Base-by-base conservation (phyloP, 2,888 invertebrate species). In the Cordylochernes scorpioides region DNA sequence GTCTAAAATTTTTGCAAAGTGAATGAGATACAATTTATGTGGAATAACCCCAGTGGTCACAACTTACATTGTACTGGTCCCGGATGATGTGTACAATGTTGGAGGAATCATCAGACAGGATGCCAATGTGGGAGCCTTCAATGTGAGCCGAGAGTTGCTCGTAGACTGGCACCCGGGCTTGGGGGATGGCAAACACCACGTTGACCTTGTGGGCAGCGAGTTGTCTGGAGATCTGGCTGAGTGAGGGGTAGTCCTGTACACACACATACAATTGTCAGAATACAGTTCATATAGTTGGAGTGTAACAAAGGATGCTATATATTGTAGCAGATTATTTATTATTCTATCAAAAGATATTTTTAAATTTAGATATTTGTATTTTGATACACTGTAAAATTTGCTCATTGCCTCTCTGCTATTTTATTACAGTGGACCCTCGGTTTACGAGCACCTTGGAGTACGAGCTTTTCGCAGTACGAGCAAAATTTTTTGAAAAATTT, bases 151-250 rank as follows among this genome's bases (percentile, higher is more conserved):
- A 68, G 18, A 97, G 60, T 49, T 71, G 65, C 43, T 72, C 63
- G 53, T 94, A 94, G 30, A 82, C 68, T 13, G 60, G 60, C 42
- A 72, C 64, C 52, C 82, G 82, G 42, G 72, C 70, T 30, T 66
- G 59, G 1, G 86, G 86, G 21, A 94, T 88, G 17, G 91, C 91
- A 60, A 91, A 94, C 45, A 97, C 94, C 25, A 97, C 65, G 54
- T 91, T 91, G 44, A 97, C 84, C 3, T 84, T 69, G 51, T 86
- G 75, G 50, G 88, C 71, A 48, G 78, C 78, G 15, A 59, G 31
- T 70, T 74, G 55, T 67, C 69, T 57, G 67, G 58, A 54, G 17
- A 62, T 50, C 56, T 91, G 91, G 9, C 88, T 82, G 39, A 97
- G 82, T 37, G 91, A 91, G 3, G 94, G 94, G 51, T 94, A 97